phyloP scores from a whole-genome alignment of 2,888 invertebrate genomes.

The Muscina levida region DNA sequence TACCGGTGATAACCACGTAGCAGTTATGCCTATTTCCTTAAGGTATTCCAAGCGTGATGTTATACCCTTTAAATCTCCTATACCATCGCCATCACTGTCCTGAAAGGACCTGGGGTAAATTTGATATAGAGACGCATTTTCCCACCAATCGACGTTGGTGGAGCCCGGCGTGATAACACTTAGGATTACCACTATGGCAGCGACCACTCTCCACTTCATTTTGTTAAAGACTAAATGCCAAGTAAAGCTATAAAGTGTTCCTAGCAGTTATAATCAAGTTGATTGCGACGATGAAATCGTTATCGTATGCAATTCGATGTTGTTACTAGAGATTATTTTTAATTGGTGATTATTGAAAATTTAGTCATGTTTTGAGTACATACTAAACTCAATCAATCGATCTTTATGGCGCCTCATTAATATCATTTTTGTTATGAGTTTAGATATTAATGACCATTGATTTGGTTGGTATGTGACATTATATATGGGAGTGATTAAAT shows the following conservation, averaged over 20 bases:
- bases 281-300: slow-evolving; percentile 14
- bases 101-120: slow-evolving; percentile 92
- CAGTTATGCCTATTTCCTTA: slow-evolving; percentile 85
- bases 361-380: neutral
- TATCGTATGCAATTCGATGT: neutral
- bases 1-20: slow-evolving; percentile 92
- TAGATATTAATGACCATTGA: too few species aligned
- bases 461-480: too few species aligned
- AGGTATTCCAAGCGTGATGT: slow-evolving; percentile 84
- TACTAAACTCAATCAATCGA: neutral
- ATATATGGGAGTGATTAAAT: too few species aligned
- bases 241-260: neutral
- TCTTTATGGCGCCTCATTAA: neutral
- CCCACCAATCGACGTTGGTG: slow-evolving; percentile 87
- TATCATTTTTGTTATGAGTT: neutral
- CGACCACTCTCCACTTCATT: slow-evolving; percentile 42
- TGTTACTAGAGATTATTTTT: slow-evolving; percentile 14
- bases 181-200: neutral
- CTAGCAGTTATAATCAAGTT: neutral
- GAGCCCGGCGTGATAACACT: neutral
- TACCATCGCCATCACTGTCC: slow-evolving; percentile 90
- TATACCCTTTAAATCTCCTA: slow-evolving; percentile 92
- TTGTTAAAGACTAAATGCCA: slow-evolving; percentile 28
- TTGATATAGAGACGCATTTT: slow-evolving; percentile 90
- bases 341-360: slow-evolving; percentile 2